phyloP scores from a whole-genome alignment of 2,888 invertebrate genomes.

The Caenorhabditis virilis region DNA sequence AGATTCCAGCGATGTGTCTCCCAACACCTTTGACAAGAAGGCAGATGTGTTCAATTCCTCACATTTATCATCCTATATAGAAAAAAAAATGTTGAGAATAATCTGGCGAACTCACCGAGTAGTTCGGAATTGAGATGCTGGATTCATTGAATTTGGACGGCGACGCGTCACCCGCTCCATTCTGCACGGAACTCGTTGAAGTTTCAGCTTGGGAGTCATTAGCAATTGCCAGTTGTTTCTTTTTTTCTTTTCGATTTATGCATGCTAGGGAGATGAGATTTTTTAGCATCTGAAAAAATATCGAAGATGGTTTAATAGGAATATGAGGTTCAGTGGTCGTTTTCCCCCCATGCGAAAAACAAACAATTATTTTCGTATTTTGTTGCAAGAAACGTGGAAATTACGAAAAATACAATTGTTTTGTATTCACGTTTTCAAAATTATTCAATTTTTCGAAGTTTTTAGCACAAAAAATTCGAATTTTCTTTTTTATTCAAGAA shows the following conservation, averaged over 20 bases:
- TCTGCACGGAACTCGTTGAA: not conserved
- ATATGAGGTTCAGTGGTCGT: too few relatives aligned
- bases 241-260: slow-evolving; percentile 21
- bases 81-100: not conserved
- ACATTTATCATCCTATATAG: not conserved
- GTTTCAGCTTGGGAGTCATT: slow-evolving; percentile 5
- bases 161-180: not conserved
- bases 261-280: slow-evolving; percentile 7
- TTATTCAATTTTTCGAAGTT: too few relatives aligned
- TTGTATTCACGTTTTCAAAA: too few relatives aligned
- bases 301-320: too few relatives aligned
- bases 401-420: too few relatives aligned
- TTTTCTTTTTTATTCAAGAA: too few relatives aligned
- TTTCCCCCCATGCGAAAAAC: too few relatives aligned
- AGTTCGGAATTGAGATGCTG: not conserved
- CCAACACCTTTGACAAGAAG: slow-evolving; percentile 16
- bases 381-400: too few relatives aligned
- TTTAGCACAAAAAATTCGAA: too few relatives aligned
- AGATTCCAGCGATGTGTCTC: slow-evolving; percentile 16
- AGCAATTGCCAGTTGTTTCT: slow-evolving; percentile 21
- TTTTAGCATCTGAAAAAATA: slow-evolving; percentile 11
- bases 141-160: not conserved
- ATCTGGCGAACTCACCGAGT: too few relatives aligned
- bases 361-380: too few relatives aligned
- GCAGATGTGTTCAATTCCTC: slow-evolving; percentile 11